Conservation (phyloP, 2,888 invertebrate species). For the Fragum sueziense region DNA sequence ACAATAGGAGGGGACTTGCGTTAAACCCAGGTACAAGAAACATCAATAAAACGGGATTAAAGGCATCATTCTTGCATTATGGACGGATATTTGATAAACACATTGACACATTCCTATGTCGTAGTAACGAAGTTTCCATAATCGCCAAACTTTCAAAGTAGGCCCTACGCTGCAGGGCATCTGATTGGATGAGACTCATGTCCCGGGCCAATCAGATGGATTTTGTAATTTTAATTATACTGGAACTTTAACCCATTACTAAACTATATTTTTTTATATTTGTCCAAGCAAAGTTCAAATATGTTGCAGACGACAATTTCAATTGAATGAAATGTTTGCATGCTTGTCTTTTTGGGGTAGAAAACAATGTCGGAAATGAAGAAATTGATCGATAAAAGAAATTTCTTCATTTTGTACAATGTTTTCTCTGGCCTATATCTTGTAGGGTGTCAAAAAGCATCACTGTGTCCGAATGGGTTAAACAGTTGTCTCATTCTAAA, state of each 20-base stretch:
- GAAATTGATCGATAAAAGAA: not conserved
- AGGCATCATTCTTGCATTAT: conserved; percentile 16
- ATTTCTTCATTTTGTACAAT: not conserved
- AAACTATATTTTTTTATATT: not conserved
- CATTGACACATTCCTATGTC: conserved; percentile 18
- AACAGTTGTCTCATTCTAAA: not conserved
- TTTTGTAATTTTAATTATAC: not conserved
- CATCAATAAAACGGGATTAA: conserved; percentile 21
- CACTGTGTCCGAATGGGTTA: not conserved
- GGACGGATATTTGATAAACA: not conserved
- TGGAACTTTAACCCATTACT: not conserved
- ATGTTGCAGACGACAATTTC: not conserved
- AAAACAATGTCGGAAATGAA: not conserved
- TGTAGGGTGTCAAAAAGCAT: not conserved
- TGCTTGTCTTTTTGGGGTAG: not conserved
- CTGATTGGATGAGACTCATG: not conserved
- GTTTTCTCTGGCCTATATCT: not conserved
- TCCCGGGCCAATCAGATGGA: not conserved
- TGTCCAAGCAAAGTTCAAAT: not conserved
- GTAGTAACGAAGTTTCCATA: conserved; percentile 2
- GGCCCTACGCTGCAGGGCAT: not conserved
- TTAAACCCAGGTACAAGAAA: conserved; percentile 14
- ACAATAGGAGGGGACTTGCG: conserved; percentile 5
- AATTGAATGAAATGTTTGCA: not conserved
- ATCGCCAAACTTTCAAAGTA: not conserved